Evolutionary conservation across 2,113 vertebrate genomes (phyloP).

Genomic region (Tor tambroides): DNA sequence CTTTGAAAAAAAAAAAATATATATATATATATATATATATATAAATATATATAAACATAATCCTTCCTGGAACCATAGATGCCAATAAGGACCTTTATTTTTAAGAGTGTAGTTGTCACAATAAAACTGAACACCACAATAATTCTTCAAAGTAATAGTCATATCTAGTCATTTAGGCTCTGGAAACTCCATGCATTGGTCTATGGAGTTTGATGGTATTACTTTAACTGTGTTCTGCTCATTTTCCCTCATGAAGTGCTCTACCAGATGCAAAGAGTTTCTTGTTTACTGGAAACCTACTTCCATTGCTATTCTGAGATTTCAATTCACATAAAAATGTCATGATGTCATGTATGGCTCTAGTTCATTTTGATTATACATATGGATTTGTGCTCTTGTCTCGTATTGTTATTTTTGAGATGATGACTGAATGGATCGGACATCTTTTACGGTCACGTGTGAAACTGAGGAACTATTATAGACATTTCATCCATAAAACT

Average conservation of each 20-base stretch:
- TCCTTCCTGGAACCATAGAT: not conserved
- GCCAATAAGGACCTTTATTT: not conserved
- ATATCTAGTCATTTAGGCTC: not conserved
- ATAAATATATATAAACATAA: no score
- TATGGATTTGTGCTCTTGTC: conserved; percentile 28
- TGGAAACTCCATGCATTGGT: conserved; percentile 5
- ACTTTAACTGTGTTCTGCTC: conserved; percentile 52
- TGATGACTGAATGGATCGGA: not conserved
- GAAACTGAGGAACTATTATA: not conserved
- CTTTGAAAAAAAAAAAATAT: no score
- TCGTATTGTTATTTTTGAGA: conserved; percentile 27
- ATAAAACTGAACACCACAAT: not conserved
- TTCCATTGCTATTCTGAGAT: conserved; percentile 49
- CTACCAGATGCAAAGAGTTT: conserved; percentile 51
- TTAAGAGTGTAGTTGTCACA: not conserved
- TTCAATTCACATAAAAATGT: conserved; percentile 55
- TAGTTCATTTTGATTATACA: conserved; percentile 1
- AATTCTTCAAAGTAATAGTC: not conserved
- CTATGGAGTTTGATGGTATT: conserved; percentile 11
- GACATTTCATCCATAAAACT: not conserved
- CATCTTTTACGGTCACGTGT: not conserved
- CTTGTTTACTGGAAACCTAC: conserved; percentile 52
- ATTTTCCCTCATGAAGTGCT: conserved; percentile 54
- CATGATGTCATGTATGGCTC: conserved; percentile 61
- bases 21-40: no score